Conservation (phyloP, 2,797 vertebrate genomes). For the Cossypha polioptera region DNA sequence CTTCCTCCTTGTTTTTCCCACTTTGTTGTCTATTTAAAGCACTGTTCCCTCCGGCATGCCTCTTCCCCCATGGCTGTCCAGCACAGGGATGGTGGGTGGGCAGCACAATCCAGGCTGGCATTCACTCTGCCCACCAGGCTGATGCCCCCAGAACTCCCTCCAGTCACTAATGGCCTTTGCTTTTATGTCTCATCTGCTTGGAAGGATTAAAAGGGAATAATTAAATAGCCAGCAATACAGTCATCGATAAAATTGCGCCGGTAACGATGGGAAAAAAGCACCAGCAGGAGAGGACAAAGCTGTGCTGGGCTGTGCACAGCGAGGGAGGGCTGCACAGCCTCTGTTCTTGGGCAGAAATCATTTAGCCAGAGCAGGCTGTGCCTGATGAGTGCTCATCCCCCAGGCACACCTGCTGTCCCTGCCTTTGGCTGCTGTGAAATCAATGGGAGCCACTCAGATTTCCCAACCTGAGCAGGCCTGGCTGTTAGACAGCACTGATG, state of each 20-base stretch:
- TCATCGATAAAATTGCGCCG: not conserved
- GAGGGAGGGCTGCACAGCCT: not conserved
- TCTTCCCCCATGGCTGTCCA: not conserved
- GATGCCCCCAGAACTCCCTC: not conserved
- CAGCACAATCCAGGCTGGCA: not conserved
- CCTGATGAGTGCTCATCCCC: not conserved
- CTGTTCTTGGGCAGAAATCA: not conserved
- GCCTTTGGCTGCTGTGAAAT: constrained; percentile 1
- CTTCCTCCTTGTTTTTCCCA: not conserved
- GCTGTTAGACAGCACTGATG: not conserved
- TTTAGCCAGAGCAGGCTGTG: not conserved
- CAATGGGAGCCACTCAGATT: not conserved
- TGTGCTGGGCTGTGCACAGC: not conserved
- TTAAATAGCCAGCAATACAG: constrained; percentile 1
- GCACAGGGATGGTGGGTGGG: rapidly evolving
- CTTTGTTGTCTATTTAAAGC: constrained; percentile 5
- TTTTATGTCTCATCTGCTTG: constrained; percentile 6
- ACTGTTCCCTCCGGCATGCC: not conserved
- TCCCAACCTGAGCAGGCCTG: not conserved
- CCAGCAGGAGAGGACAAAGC: not conserved
- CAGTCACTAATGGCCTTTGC: not conserved
- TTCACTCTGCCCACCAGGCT: not conserved
- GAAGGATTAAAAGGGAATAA: constrained; percentile 37
- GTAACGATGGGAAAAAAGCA: not conserved
- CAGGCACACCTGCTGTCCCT: not conserved